Conservation (phyloP, 2,888 invertebrate species). For the Acanthosepion pharaonis region DNA sequence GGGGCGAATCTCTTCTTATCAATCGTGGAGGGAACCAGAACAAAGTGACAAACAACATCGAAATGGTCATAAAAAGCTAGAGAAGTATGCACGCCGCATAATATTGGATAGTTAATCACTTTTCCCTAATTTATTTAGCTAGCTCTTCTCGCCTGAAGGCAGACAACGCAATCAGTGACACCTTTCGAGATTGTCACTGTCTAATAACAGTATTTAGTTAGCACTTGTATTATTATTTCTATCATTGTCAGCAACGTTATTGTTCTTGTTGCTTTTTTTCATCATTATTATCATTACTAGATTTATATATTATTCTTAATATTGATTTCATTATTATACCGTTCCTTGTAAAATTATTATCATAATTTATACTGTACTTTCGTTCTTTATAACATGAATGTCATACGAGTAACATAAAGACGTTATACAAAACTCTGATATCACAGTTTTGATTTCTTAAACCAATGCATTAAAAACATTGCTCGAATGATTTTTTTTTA, state of each 20-base stretch:
- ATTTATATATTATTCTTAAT: not conserved
- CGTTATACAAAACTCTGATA: no score
- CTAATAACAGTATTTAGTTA: slow-evolving; percentile 33
- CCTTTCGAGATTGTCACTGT: not conserved
- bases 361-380: no score
- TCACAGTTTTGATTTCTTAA: no score
- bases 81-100: not conserved
- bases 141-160: not conserved
- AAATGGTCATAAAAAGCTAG: slow-evolving; percentile 33
- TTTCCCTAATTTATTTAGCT: slow-evolving; percentile 11
- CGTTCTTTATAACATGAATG: no score
- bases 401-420: no score
- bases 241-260: not conserved
- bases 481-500: no score
- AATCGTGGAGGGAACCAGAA: not conserved
- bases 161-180: slow-evolving; percentile 8
- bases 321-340: not conserved
- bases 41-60: not conserved
- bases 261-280: not conserved
- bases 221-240: not conserved
- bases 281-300: not conserved
- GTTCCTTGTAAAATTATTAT: no score
- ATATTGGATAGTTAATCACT: slow-evolving; percentile 13
- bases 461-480: no score
- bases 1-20: slow-evolving; percentile 24